A percentile compares a stretch with the other conserved stretches of the same genome.
phyloP scores from a whole-genome alignment of 2,888 invertebrate genomes.

The Crematogaster levior region DNA sequence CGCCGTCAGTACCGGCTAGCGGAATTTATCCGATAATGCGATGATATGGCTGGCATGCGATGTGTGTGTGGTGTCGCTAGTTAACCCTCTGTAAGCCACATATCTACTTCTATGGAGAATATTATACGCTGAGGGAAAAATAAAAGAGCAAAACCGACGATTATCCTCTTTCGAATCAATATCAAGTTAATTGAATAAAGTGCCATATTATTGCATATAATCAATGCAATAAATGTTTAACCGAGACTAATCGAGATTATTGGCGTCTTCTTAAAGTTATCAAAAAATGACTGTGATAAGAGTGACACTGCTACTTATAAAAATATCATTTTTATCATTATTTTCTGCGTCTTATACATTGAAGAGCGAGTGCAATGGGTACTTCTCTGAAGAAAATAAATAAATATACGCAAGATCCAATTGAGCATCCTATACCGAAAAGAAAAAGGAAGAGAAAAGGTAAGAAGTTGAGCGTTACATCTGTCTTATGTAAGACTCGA shows the following conservation, averaged over 20 bases:
- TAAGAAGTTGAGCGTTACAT: constrained; percentile 58
- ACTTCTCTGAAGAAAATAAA: neutral
- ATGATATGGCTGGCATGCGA: constrained; percentile 54
- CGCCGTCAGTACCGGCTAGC: constrained; percentile 38
- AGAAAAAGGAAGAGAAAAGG: constrained; percentile 1
- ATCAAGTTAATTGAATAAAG: neutral
- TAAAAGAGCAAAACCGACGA: constrained; percentile 12
- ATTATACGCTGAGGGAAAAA: constrained; percentile 32
- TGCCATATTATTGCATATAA: neutral
- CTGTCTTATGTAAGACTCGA: constrained; percentile 67
- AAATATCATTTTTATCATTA: neutral
- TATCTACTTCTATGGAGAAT: neutral
- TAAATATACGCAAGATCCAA: neutral
- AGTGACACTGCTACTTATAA: neutral
- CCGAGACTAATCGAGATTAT: neutral
- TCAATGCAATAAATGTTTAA: neutral
- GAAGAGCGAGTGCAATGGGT: neutral
- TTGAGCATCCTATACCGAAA: constrained; percentile 10
- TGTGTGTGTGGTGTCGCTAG: constrained; percentile 39
- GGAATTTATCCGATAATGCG: constrained; percentile 63
- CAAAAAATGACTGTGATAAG: neutral
- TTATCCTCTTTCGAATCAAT: neutral
- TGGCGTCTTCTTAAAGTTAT: neutral
- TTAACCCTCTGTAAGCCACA: constrained; percentile 39
- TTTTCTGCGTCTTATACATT: neutral